Evolutionary conservation across 1,140 invertebrate genomes (phyloP).

Genomic region (Melitaea cinxia): DNA sequence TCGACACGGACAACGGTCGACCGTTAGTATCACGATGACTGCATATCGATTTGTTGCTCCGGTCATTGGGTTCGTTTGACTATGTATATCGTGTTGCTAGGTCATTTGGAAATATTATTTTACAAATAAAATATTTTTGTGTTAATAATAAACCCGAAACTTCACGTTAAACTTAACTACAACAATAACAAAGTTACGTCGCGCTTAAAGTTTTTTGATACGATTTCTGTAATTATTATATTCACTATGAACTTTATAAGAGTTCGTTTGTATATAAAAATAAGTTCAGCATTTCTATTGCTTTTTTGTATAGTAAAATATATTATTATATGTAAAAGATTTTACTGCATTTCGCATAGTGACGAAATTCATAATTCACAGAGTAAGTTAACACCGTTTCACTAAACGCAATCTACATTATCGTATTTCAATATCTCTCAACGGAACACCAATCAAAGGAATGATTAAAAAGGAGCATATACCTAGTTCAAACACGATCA

Average conservation of each 20-base stretch:
- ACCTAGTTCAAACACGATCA: background rate
- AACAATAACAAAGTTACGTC: no score
- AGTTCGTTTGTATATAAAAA: no score
- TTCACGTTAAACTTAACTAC: no score
- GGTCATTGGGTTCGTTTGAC: constrained; percentile 28
- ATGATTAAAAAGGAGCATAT: background rate
- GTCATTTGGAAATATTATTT: constrained; percentile 9
- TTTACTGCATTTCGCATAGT: background rate
- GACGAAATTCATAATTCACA: constrained; percentile 1
- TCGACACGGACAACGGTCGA: constrained; percentile 42
- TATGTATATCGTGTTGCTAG: constrained; percentile 28
- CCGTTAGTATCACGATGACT: constrained; percentile 37
- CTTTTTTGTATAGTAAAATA: background rate
- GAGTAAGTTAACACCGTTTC: background rate
- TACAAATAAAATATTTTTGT: background rate
- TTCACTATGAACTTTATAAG: no score
- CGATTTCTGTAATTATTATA: no score
- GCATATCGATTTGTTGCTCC: constrained; percentile 46
- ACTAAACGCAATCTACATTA: background rate
- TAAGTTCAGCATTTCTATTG: no score
- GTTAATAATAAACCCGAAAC: background rate
- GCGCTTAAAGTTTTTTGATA: no score
- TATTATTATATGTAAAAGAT: background rate
- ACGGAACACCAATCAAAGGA: background rate
- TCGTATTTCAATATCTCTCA: constrained; percentile 5